phyloP scores from a whole-genome alignment of 2,888 invertebrate genomes.

The Philopedon plagiatum region DNA sequence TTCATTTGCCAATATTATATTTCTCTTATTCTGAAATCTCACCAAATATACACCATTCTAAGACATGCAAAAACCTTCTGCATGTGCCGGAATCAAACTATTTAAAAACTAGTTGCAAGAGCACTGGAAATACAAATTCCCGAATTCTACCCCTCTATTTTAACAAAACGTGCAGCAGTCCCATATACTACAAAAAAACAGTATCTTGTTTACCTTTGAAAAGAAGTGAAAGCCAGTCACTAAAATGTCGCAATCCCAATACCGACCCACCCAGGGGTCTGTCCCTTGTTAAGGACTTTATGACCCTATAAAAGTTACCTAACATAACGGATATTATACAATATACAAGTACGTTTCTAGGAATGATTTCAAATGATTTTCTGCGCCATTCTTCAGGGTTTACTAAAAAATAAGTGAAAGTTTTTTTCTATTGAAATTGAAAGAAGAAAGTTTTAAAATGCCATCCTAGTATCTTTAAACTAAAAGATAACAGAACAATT shows the following conservation, averaged over 20 bases:
- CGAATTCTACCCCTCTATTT: not conserved
- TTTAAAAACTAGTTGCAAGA: not conserved
- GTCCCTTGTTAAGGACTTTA: conserved; percentile 35
- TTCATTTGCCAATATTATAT: too few species aligned
- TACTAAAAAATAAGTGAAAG: conserved; percentile 23
- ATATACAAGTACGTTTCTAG: conserved; percentile 3
- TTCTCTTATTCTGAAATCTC: too few species aligned
- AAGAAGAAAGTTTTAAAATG: too few species aligned
- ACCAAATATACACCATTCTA: too few species aligned
- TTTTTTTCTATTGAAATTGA: conserved; percentile 1
- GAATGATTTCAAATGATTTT: conserved; percentile 1
- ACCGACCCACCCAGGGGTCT: conserved; percentile 26
- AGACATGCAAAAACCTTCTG: too few species aligned
- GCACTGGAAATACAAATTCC: not conserved
- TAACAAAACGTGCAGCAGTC: not conserved
- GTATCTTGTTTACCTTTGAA: conserved; percentile 3
- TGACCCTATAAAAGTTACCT: conserved; percentile 36
- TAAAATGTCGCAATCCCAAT: not conserved
- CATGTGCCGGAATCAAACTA: too few species aligned
- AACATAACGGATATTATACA: conserved; percentile 15
- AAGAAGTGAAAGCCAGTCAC: conserved; percentile 32
- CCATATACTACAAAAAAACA: not conserved
- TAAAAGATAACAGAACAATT: too few species aligned
- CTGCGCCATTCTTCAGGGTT: not conserved
- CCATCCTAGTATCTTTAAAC: too few species aligned